Evolutionary conservation across 2,113 vertebrate genomes (phyloP), one percentile per base, ranked within the genome.

Genomic region (Melozone crissalis): DNA sequence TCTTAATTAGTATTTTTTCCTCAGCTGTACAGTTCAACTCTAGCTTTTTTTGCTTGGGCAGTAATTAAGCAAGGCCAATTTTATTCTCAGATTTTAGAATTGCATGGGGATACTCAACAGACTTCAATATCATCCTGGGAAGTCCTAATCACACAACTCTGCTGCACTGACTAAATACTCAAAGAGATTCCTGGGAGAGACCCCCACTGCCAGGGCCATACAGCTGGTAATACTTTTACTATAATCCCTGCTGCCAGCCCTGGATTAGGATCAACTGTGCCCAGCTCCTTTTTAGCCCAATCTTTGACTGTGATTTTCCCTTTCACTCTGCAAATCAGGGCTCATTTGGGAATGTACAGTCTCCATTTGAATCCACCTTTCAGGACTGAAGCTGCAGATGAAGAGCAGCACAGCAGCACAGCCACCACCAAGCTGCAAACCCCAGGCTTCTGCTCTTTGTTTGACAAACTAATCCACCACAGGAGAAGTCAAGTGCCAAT

Each of bases 21-120:
- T 82, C 58, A 69, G 41, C 46, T 21, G 62, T 41, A 31, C 4
- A 68, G 13, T 74, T 87, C 57, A 83, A 47, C 12, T 59, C 18
- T 4, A 85, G 47, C 7, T 66, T 65, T 80, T 80, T 79, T 83
- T 22, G 13, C 65, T 63, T 51, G 30, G 20, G 30, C 72, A 72
- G 47, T 77, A 93, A 93, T 86, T 93, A 93, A 82, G 37, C 74
- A 67, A 71, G 68, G 75, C 43, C 47, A 72, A 63, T 65, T 77
- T 95, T 90, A 90, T 80, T 88, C 63, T 77, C 65, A 47, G 59
- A 67, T 65, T 94, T 90, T 57, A 77, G 52, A 93, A 91, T 35
- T 61, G 63, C 37, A 59, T 20, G 11, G 58, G 51, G 59, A 90
- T 83, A 59, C 17, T 82, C 57, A 49, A 55, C 43, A 88, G 84